These are phyloP conservation scores for Protophormia terraenovae DNA, from an alignment of 2,888 invertebrate genomes.

Conservation along the genomic window DNA sequence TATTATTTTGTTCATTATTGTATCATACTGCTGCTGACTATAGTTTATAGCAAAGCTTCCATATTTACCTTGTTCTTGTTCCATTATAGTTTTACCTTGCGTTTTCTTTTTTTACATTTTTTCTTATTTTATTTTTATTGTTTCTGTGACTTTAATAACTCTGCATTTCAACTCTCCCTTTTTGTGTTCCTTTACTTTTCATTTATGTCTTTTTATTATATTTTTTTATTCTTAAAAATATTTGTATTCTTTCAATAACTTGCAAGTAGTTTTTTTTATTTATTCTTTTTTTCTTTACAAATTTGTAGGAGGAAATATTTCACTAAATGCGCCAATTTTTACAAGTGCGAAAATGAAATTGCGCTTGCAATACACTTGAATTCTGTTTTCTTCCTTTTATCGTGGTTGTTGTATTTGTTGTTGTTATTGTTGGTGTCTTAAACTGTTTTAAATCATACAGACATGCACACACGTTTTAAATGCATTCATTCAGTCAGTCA, in stretches of 20 bases:
- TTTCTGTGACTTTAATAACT: constrained; percentile 24
- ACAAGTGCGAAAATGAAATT: constrained; percentile 55
- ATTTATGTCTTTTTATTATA: background rate
- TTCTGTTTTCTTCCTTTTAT: background rate
- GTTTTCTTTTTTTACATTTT: no score
- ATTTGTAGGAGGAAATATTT: constrained; percentile 38
- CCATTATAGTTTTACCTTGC: background rate
- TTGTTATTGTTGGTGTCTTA: background rate
- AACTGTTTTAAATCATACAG: constrained; percentile 5
- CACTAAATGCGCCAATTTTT: constrained; percentile 52
- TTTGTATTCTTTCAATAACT: constrained; percentile 51
- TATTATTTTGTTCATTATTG: background rate
- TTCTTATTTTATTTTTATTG: background rate
- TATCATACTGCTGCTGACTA: background rate
- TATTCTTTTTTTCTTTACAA: background rate
- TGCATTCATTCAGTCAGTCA: constrained; percentile 34
- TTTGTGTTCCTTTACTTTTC: background rate
- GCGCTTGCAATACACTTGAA: constrained; percentile 28
- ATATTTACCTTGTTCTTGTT: background rate
- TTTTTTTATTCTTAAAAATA: constrained; percentile 1
- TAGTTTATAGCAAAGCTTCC: background rate
- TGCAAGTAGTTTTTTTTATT: constrained; percentile 1
- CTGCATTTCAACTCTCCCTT: constrained; percentile 5
- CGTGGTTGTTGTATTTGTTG: no score
- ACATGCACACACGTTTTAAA: constrained; percentile 18